Percentiles rank a stretch among this genome's conserved stretches.
Evolutionary conservation across 2,113 vertebrate species (phyloP).

Genomic region (Istiophorus platypterus): DNA sequence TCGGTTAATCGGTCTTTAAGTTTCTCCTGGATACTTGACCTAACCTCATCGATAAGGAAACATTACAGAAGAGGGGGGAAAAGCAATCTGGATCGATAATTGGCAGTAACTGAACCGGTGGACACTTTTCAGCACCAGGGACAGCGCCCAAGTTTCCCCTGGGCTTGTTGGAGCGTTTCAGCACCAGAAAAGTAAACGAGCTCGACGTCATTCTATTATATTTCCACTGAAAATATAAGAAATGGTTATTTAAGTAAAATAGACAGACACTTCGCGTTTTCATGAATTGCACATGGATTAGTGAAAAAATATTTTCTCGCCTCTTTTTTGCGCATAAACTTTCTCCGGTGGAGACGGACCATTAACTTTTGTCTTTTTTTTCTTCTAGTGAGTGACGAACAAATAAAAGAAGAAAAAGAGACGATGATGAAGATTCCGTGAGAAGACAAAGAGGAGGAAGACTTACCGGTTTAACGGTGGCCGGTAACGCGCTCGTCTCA

Average conservation of each 20-base stretch:
- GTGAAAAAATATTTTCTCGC: background rate
- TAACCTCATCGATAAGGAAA: background rate
- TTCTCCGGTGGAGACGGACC: background rate
- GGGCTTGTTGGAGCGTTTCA: background rate
- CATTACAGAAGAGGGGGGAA: rapidly evolving
- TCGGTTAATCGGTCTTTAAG: background rate
- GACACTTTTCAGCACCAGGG: conserved; percentile 74
- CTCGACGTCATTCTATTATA: background rate
- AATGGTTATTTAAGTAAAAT: background rate
- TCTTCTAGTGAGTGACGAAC: background rate
- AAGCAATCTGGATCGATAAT: background rate
- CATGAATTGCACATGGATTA: background rate
- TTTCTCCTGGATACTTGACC: no score
- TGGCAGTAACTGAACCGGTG: background rate
- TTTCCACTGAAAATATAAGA: background rate
- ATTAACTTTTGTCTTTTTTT: background rate
- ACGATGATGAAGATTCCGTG: conserved; percentile 40
- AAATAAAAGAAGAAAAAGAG: conserved; percentile 15
- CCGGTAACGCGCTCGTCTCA: conserved; percentile 74
- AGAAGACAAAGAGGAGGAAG: background rate
- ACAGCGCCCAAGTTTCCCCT: conserved; percentile 61
- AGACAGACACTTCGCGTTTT: rapidly evolving
- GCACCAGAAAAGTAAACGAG: background rate
- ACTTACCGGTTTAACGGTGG: conserved; percentile 71
- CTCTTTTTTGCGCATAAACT: conserved; percentile 27